Evolutionary conservation across 35 echinoderm and acorn worm species (phyloP), one percentile per base, ranked within the genome.

Genomic region (Stichopus chloronotus): DNA sequence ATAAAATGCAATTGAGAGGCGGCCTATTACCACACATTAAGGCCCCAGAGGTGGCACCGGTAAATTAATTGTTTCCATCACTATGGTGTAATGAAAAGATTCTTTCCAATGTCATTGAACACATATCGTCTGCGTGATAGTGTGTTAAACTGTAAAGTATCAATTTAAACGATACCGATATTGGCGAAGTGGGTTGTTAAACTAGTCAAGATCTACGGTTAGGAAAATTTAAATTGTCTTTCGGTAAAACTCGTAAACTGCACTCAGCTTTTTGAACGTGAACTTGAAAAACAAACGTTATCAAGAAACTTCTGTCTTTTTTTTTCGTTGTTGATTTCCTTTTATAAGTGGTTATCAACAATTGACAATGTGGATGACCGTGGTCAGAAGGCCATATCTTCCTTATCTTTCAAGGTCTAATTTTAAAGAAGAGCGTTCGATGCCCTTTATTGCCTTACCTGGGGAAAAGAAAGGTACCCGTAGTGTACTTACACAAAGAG

Each of bases 1-100:
- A 56, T 85, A 83, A 14, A 85, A 56, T n/a, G 10, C 57, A 58
- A 21, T 56, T 22, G 17, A 53, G 82, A 85, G 82, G 22, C 14
- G 25, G 17, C 9, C 54, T 85, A 59, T 85, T 85, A 58, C 19
- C 82, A 58, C 54, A 58, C 20, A 85, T 58, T 58, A 56, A 20
- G 20, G 17, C 82, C 82, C 82, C 56, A 85, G 82, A 58, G 82
- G 82, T 85, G 82, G 82, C 82, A 59, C 57, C 6, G 22, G 82
- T 85, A 85, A 85, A 85, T 85, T 85, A 85, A 85, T 85, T 58
- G 58, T 85, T 85, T 85, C 55, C 82, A 85, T 59, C 55, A 85
- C 30, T 43, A 85, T 58, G 19, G 82, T 56, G 30, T 85, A 85
- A 85, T 85, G 82, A 85, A 85, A 43, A 85, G 55, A 85, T 85